phyloP scores from a whole-genome alignment of 2,113 vertebrate species.

The Proteles cristata region DNA sequence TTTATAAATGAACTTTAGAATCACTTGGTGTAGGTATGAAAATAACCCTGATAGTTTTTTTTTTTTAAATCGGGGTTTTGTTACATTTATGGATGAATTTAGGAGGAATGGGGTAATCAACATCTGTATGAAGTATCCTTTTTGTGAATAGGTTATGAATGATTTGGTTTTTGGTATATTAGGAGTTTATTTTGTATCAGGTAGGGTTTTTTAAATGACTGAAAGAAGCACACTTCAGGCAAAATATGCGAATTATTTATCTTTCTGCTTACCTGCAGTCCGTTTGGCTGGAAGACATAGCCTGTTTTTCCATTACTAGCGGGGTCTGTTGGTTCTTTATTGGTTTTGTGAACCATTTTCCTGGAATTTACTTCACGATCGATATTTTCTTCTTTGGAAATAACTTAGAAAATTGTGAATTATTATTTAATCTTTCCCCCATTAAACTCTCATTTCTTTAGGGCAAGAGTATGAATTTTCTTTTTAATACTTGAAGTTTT shows the following conservation, averaged over 20 bases:
- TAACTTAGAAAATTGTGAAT: neutral
- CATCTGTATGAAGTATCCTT: rapidly evolving
- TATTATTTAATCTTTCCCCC: neutral
- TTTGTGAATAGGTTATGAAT: rapidly evolving
- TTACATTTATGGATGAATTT: neutral
- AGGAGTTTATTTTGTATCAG: neutral
- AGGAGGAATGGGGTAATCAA: rapidly evolving
- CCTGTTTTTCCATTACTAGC: neutral
- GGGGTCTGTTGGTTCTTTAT: neutral
- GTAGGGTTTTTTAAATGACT: neutral
- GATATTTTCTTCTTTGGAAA: neutral
- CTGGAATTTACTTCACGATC: neutral
- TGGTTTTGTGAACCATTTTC: neutral
- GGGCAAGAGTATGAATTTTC: neutral
- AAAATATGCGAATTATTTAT: neutral
- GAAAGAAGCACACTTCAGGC: neutral
- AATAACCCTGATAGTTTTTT: neutral
- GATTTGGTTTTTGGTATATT: neutral
- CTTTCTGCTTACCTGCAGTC: neutral
- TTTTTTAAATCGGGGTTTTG: neutral
- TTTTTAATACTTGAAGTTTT: neutral
- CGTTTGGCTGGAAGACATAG: neutral
- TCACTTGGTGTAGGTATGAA: neutral
- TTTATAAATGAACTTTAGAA: neutral
- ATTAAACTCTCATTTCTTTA: neutral